These are phyloP conservation scores for Caerostris extrusa DNA, from an alignment of 1,140 invertebrate species.

Conservation along the genomic window DNA sequence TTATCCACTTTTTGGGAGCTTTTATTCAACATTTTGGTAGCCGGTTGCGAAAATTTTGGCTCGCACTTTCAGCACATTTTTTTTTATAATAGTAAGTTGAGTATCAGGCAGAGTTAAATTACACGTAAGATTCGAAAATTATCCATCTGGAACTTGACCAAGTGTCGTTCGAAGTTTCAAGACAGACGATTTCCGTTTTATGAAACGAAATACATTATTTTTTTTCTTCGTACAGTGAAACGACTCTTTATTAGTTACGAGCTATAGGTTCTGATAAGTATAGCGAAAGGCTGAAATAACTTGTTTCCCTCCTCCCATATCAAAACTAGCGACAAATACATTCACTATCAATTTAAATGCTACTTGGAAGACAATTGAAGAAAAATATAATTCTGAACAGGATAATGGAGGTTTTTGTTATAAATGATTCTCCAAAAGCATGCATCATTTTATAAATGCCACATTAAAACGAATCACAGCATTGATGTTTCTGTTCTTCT, in stretches of 20 bases:
- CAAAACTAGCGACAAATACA: background rate
- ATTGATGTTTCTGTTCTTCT: background rate
- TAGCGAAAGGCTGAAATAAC: background rate
- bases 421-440: background rate
- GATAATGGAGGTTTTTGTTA: background rate
- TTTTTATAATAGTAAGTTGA: conserved; percentile 5
- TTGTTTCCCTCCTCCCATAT: background rate
- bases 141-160: conserved; percentile 59
- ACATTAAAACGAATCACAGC: background rate
- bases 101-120: conserved; percentile 55
- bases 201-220: background rate
- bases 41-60: conserved; percentile 47
- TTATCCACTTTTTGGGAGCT: conserved; percentile 70
- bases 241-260: conserved; percentile 43
- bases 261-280: conserved; percentile 46
- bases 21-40: conserved; percentile 68
- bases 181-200: conserved; percentile 42
- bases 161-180: conserved; percentile 43
- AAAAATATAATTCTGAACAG: background rate
- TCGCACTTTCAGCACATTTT: background rate
- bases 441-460: conserved; percentile 11
- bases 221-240: conserved; percentile 13
- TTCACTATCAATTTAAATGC: conserved; percentile 22
- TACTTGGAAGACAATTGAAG: background rate
- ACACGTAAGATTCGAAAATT: conserved; percentile 66